These are phyloP conservation scores for Lasioglossum zephyrum DNA, from an alignment of 2,888 invertebrate genomes.

Conservation along the genomic window DNA sequence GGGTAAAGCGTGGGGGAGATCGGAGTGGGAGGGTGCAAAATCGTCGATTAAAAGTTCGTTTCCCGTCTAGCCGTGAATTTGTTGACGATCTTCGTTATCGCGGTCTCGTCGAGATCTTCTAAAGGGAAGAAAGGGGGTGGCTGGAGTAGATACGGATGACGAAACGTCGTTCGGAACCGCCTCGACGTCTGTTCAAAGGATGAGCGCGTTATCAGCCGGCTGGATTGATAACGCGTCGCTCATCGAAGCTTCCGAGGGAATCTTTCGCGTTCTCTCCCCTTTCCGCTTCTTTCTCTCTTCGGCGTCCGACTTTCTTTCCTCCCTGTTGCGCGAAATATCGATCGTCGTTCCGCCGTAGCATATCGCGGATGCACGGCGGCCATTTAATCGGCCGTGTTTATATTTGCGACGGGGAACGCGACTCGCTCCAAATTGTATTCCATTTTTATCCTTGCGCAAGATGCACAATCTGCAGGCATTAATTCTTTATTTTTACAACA, in stretches of 20 bases:
- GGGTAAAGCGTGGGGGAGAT: not conserved
- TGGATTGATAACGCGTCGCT: conserved; percentile 60
- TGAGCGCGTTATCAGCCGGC: conserved; percentile 62
- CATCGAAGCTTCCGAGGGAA: conserved; percentile 69
- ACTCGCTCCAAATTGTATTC: not conserved
- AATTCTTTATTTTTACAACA: not conserved
- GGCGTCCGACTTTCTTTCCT: not conserved
- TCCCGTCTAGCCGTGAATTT: conserved; percentile 47
- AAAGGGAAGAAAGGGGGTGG: conserved; percentile 37
- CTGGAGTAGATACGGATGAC: conserved; percentile 30
- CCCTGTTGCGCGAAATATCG: conserved; percentile 35
- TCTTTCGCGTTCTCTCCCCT: conserved; percentile 47
- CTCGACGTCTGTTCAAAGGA: conserved; percentile 67
- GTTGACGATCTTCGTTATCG: conserved; percentile 58
- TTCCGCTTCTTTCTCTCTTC: not conserved
- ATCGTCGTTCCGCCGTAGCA: not conserved
- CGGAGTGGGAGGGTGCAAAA: conserved; percentile 2
- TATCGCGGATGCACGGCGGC: conserved; percentile 26
- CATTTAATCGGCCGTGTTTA: not conserved
- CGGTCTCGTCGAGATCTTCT: conserved; percentile 39
- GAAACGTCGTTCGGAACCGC: conserved; percentile 66
- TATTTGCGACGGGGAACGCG: not conserved
- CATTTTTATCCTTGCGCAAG: not conserved
- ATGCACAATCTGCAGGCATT: not conserved
- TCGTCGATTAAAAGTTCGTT: conserved; percentile 8